Evolutionary conservation across 2,113 vertebrate genomes (phyloP).

Genomic region (Sinocyclocheilus rhinocerous): DNA sequence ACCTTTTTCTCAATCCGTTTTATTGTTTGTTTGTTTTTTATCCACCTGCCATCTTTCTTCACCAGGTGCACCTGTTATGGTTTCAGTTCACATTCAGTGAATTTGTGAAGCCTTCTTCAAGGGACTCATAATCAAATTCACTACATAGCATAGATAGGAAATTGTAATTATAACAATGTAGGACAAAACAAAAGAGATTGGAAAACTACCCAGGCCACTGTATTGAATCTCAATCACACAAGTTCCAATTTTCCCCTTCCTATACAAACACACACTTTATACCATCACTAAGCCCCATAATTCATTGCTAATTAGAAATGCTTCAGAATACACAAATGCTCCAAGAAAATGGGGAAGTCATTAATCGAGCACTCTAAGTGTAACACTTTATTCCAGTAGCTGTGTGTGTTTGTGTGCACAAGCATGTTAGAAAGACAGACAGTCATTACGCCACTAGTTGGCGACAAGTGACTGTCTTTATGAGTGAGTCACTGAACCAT

Average conservation of each 20-base stretch:
- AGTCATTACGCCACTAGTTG: neutral
- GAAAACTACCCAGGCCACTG: slow-evolving; percentile 51
- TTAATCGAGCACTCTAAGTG: slow-evolving; percentile 53
- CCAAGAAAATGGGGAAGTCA: slow-evolving; percentile 56
- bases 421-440: neutral
- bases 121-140: slow-evolving; percentile 28
- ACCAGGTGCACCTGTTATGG: slow-evolving; percentile 41
- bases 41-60: slow-evolving; percentile 27
- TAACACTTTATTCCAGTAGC: slow-evolving; percentile 33
- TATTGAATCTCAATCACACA: slow-evolving; percentile 58
- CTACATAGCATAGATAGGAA: neutral
- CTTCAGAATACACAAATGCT: slow-evolving; percentile 59
- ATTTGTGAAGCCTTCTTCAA: slow-evolving; percentile 4
- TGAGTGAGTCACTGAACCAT: neutral
- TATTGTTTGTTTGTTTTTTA: slow-evolving; percentile 28
- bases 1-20: slow-evolving; percentile 31
- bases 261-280: slow-evolving; percentile 16
- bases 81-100: slow-evolving; percentile 25
- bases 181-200: slow-evolving; percentile 16
- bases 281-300: slow-evolving; percentile 67
- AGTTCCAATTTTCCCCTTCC: neutral
- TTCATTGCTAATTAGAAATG: slow-evolving; percentile 73
- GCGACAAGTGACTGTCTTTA: neutral
- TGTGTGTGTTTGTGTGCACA: slow-evolving; percentile 8
- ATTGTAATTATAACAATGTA: slow-evolving; percentile 7